These are phyloP conservation scores for Pocillopora meandrina DNA, from an alignment of 92 coral and sea anemone species.

Conservation along the genomic window DNA sequence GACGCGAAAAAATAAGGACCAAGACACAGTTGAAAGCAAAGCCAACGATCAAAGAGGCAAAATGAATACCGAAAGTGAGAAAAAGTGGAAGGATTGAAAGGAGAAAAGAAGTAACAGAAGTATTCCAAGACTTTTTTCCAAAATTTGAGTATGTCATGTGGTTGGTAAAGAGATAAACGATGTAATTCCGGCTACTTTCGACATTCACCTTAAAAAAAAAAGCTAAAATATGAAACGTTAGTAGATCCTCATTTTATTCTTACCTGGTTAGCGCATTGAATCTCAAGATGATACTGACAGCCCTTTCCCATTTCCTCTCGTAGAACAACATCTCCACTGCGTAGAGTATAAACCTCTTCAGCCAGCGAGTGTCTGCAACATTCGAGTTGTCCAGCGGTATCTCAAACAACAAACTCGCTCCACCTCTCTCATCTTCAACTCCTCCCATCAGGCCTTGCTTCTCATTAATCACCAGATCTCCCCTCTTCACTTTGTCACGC, in stretches of 20 bases:
- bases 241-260: not conserved
- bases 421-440: conserved; percentile 93
- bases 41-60: no score
- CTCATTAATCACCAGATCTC: conserved; percentile 70
- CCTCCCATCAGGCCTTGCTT: conserved; percentile 85
- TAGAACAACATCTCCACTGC: conserved; percentile 88
- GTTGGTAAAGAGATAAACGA: not conserved
- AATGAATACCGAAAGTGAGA: no score
- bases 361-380: conserved; percentile 83
- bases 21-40: no score
- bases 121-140: no score
- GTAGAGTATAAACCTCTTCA: conserved; percentile 77
- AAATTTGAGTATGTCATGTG: no score
- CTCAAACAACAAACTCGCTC: conserved; percentile 88
- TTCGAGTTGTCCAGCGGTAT: conserved; percentile 80
- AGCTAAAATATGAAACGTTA: not conserved
- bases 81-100: no score
- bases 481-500: conserved; percentile 78
- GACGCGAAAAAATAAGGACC: no score
- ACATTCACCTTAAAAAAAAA: not conserved
- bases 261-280: conserved; percentile 93
- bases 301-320: conserved; percentile 92
- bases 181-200: not conserved
- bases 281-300: conserved; percentile 75
- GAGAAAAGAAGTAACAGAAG: no score